A percentile compares a stretch with the other conserved stretches of the same genome.
These are phyloP conservation scores for Hydrozoanthus tunicans DNA, from an alignment of 64 coral and sea anemone genomes.

Conservation along the genomic window DNA sequence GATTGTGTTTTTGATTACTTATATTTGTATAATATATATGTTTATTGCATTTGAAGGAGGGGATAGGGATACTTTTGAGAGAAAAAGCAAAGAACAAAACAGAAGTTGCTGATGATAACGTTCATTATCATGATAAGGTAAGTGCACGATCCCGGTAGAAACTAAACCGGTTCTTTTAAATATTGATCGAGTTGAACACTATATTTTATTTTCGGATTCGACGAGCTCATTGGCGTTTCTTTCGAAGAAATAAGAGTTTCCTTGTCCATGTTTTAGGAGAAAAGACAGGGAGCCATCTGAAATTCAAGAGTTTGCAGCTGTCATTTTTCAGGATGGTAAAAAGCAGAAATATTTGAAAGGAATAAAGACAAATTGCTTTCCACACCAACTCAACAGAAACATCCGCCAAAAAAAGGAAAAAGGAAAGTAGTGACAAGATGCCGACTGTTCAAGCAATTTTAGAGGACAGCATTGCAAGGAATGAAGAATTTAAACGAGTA, in stretches of 20 bases:
- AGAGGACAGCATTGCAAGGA: background rate
- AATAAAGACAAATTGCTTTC: background rate
- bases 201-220: background rate
- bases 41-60: too few species aligned
- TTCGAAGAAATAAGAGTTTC: background rate
- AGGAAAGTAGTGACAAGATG: background rate
- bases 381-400: background rate
- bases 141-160: background rate
- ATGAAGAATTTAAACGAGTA: background rate
- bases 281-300: background rate
- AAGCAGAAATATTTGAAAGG: slow-evolving; percentile 12
- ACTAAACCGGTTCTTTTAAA: background rate
- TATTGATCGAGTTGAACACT: background rate
- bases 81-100: too few species aligned
- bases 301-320: background rate
- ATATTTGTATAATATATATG: too few species aligned
- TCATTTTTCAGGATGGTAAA: background rate
- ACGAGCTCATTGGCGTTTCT: background rate
- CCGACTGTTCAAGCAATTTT: slow-evolving; percentile 4
- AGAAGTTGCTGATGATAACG: too few species aligned
- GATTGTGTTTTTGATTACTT: too few species aligned
- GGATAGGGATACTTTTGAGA: too few species aligned
- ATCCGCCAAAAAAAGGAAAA: background rate
- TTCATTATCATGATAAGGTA: background rate
- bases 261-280: background rate